These are phyloP conservation scores for Ptilodon capucinus DNA, from an alignment of 2,888 invertebrate species.

Conservation along the genomic window DNA sequence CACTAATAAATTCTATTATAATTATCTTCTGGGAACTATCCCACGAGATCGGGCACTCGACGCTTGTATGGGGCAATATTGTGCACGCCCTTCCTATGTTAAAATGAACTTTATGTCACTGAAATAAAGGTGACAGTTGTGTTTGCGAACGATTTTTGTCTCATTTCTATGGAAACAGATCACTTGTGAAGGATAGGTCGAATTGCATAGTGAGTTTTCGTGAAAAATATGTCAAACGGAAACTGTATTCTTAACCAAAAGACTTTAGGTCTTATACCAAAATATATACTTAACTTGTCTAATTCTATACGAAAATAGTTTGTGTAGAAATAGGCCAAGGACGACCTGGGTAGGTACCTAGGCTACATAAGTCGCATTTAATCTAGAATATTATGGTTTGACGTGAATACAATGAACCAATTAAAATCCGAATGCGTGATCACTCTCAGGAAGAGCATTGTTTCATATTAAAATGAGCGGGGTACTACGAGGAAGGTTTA, in stretches of 20 bases:
- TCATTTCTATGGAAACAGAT: constrained; percentile 31
- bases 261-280: no score
- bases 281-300: no score
- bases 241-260: constrained; percentile 1
- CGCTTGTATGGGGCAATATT: constrained; percentile 37
- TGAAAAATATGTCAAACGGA: constrained; percentile 9
- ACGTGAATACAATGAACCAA: not conserved
- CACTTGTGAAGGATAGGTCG: constrained; percentile 27
- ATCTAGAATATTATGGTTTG: not conserved
- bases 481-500: not conserved
- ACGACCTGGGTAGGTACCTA: no score
- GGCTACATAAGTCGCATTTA: not conserved
- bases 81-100: constrained; percentile 3
- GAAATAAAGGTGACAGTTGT: constrained; percentile 4
- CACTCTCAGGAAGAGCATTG: not conserved
- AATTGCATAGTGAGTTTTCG: constrained; percentile 4
- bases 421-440: not conserved
- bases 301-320: no score
- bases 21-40: constrained; percentile 65
- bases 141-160: constrained; percentile 7
- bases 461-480: not conserved
- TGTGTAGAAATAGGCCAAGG: no score
- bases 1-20: constrained; percentile 37
- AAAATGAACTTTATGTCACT: constrained; percentile 15
- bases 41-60: constrained; percentile 60